Base-by-base conservation (phyloP, 2,888 invertebrate genomes). In the Xestobium rufovillosum region DNA sequence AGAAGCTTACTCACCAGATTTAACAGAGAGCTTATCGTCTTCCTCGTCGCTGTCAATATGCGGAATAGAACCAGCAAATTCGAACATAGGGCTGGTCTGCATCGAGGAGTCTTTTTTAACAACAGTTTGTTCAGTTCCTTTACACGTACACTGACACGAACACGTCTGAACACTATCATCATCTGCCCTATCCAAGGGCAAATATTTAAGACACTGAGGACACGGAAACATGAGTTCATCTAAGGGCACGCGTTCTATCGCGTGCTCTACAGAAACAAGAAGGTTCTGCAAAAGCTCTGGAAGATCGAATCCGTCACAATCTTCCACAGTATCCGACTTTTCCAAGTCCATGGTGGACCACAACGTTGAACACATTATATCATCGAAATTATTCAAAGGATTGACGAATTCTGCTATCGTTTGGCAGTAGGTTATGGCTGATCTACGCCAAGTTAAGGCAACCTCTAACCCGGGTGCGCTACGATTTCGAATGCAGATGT, bases 11-110 rank as follows among this genome's bases (percentile, higher is more conserved):
- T 57, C 51, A 65, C 65, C 64, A 35, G 60, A 59, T 52, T 55
- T 57, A 15, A 57, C 49, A 2, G 60, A 59, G 14, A 63, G 63
- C 43, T 60, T 60, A 43, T 65, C 72, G 48, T 73, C 74, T 57
- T 80, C 80, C 51, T 80, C 80, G 53, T 80, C 80, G 59, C 80
- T 80, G 63, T 81, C 80, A 51, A 80, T 80, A 61, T 80, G 80
- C 42, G 80, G 80, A 63, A 80, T 79, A 28, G 74, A 71, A 16
- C 76, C 76, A 34, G 75, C 79, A 51, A 78, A 67, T 59, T 78
- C 79, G 60, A 78, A 79, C 62, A 76, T 73, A 44, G 75, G 67
- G 59, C 68, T 68, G 43, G 69, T 67, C 51, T 70, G 67, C 39
- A 68, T 68, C 25, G 65, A 62, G 13, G 62, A 59, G 51, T 69